These are phyloP conservation scores for Sogatella furcifera DNA, from an alignment of 1,140 invertebrate species.

Conservation along the genomic window DNA sequence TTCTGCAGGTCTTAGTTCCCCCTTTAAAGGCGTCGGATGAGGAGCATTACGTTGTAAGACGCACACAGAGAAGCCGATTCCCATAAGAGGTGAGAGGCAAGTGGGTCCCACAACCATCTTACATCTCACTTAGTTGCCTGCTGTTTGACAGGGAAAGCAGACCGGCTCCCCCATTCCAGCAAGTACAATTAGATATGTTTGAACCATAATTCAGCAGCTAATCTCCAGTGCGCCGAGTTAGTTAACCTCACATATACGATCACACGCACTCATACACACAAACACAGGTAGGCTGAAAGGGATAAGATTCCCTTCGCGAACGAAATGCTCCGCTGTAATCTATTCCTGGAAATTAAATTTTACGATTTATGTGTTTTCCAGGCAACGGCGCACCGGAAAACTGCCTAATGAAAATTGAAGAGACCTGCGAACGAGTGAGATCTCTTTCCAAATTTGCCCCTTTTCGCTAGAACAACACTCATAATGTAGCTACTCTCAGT, in stretches of 20 bases:
- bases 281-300: too few species aligned
- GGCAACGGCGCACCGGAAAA: too few species aligned
- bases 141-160: not conserved
- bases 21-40: too few species aligned
- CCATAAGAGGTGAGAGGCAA: not conserved
- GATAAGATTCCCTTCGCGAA: too few species aligned
- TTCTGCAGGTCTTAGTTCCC: too few species aligned
- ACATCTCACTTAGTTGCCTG: not conserved
- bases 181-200: constrained; percentile 15
- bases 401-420: too few species aligned
- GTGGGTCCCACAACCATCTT: not conserved
- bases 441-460: too few species aligned
- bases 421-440: too few species aligned
- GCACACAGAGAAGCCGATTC: not conserved
- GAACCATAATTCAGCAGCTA: constrained; percentile 11
- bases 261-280: not conserved
- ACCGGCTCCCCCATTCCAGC: not conserved
- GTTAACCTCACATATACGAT: constrained; percentile 8
- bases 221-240: constrained; percentile 7
- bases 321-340: too few species aligned
- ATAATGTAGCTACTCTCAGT: too few species aligned
- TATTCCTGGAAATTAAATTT: not conserved
- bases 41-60: too few species aligned
- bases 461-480: too few species aligned
- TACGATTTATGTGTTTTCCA: not conserved